A percentile compares a stretch with the other conserved stretches of the same genome.
Conservation (phyloP, 2,888 invertebrate genomes). For the Sesia bembeciformis region DNA sequence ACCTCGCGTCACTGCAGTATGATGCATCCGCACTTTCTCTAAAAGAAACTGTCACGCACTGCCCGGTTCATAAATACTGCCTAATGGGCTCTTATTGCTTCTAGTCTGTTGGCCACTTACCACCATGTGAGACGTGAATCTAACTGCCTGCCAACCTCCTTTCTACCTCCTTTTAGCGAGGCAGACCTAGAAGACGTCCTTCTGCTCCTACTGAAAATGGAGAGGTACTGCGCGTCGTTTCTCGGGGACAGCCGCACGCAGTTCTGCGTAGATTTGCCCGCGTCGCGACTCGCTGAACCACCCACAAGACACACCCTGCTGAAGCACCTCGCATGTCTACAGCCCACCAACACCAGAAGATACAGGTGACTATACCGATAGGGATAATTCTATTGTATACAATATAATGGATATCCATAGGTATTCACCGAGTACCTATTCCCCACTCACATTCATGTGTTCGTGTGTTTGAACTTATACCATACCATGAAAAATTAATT, state of each 20-base stretch:
- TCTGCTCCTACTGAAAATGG: conserved; percentile 73
- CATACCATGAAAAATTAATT: too few species aligned
- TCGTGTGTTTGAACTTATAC: too few species aligned
- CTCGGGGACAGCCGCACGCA: conserved; percentile 68
- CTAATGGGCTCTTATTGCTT: too few species aligned
- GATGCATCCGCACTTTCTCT: too few species aligned
- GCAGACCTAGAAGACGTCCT: conserved; percentile 83
- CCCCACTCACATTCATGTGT: too few species aligned
- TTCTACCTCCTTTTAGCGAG: conserved; percentile 59
- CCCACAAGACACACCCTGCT: conserved; percentile 35
- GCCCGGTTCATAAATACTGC: too few species aligned
- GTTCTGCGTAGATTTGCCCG: conserved; percentile 59
- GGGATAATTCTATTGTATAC: too few species aligned
- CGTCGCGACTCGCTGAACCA: conserved; percentile 18
- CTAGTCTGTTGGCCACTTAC: too few species aligned
- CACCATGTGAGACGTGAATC: too few species aligned
- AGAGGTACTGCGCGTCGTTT: conserved; percentile 76
- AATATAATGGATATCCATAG: background rate
- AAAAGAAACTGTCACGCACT: too few species aligned
- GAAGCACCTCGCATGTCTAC: conserved; percentile 38
- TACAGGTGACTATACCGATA: conserved; percentile 24
- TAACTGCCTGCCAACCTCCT: too few species aligned
- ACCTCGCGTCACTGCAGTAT: too few species aligned
- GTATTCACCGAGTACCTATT: background rate
- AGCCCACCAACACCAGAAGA: conserved; percentile 35